Evolutionary conservation across 2,113 vertebrate species (phyloP).

Genomic region (Mellivora capensis): DNA sequence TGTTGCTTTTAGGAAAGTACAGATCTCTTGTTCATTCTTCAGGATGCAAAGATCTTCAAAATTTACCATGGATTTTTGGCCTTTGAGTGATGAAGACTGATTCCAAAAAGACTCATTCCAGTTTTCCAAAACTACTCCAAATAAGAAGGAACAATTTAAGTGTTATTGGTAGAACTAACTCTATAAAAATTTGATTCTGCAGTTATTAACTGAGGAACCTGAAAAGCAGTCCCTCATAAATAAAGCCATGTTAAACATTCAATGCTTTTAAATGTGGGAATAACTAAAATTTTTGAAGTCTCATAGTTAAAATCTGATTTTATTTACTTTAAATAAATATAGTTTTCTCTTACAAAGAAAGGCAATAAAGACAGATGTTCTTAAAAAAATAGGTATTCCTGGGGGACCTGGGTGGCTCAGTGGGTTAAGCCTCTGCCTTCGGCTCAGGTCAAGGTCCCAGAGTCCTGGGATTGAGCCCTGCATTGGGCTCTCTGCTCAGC

Average conservation of each 20-base stretch:
- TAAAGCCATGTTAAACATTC: not conserved
- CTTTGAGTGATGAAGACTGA: constrained; percentile 54
- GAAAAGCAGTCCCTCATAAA: not conserved
- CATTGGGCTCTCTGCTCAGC: too few relatives aligned
- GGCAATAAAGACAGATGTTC: not conserved
- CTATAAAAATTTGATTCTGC: not conserved
- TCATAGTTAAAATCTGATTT: not conserved
- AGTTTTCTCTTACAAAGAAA: not conserved
- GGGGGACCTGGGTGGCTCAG: too few relatives aligned
- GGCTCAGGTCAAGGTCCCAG: too few relatives aligned
- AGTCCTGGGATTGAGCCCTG: too few relatives aligned
- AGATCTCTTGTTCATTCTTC: not conserved
- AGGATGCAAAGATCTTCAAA: constrained; percentile 56
- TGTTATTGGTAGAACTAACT: not conserved
- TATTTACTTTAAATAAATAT: not conserved
- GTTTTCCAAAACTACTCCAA: not conserved
- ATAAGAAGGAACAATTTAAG: not conserved
- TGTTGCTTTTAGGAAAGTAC: not conserved
- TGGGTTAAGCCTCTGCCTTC: too few relatives aligned
- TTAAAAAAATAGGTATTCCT: too few relatives aligned
- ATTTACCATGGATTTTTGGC: constrained; percentile 19
- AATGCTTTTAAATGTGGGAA: not conserved
- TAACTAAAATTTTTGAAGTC: not conserved
- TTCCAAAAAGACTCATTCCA: not conserved
- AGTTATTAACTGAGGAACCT: not conserved